Base-by-base conservation (phyloP, 2,888 invertebrate species). In the Camptogramma bilineatum region DNA sequence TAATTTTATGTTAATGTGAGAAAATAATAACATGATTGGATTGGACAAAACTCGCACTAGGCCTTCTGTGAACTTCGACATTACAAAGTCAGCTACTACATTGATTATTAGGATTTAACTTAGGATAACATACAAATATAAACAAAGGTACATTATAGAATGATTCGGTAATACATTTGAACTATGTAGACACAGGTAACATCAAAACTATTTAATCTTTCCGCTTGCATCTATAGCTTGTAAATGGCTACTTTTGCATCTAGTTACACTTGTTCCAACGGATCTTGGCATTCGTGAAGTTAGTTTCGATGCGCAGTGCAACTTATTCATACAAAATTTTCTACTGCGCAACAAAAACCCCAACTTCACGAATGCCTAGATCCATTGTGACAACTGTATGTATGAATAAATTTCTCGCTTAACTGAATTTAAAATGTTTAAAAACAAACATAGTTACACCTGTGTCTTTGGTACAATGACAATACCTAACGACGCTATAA, bases 141-240 rank as follows among this genome's bases (percentile, higher is more conserved):
- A 21, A 28, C 28, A 67, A 85, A 88, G 90, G 90, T 89, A 90
- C 88, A 67, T 80, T 68, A 82, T 71, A 90, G 90, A 89, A 89
- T 90, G 89, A 80, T 89, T 83, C 75, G 84, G 82, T 86, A 78
- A 61, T 70, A 71, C 67, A 75, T 84, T 85, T 85, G 85, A 82
- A 85, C 83, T 81, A 71, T 71, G 56, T 59, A 69, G 57, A 68
- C 62, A 72, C 72, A 47, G 39, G 34, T 31, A 8, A 18, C 7
- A 5, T 17, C 7, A 39, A 13, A n/a, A n/a, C 10, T 39, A 0
- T 39, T 39, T 3, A 3, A 28, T 3, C 28, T 28, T 8, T 8
- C 28, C n/a, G n/a, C n/a, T n/a, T n/a, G n/a, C n/a, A n/a, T n/a
- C n/a, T n/a, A n/a, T n/a, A n/a, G n/a, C n/a, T n/a, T n/a, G n/a